Base-by-base conservation (phyloP, 2,888 invertebrate species). In the Exocentrus adspersus region DNA sequence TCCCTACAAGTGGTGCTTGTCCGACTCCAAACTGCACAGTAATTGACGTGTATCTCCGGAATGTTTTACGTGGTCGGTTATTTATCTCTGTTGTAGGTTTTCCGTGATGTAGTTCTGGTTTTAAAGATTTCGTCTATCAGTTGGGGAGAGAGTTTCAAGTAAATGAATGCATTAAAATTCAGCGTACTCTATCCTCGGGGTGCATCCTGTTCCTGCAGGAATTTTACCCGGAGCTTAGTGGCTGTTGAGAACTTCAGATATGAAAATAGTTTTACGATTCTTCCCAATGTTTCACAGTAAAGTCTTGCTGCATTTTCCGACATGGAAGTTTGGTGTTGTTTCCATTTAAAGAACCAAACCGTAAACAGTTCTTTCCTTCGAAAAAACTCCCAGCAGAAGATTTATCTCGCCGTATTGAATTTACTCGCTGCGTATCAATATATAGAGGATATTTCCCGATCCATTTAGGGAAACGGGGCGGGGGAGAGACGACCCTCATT, bases 21-120 rank as follows among this genome's bases (percentile, higher is more conserved):
- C n/a, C 28, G 42, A 56, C 28, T 45, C 30, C 17, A 14, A 30
- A 24, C 10, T 19, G 24, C n/a, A 28, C 6, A n/a, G n/a, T 46
- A 43, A 43, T 54, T 54, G 54, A 21, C 42, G 53, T 28, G 19
- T 54, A 43, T 28, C 53, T 19, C 5, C 43, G 12, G 43, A 43
- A 28, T 28, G 28, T 28, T 6, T 6, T 28, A 28, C 28, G 7
- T 28, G 28, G 28, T 28, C n/a, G n/a, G n/a, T n/a, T n/a, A n/a
- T n/a, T n/a, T n/a, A n/a, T n/a, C n/a, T n/a, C n/a, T n/a, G n/a
- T n/a, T n/a, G n/a, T n/a, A n/a, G n/a, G n/a, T n/a, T n/a, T n/a
- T n/a, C n/a, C n/a, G n/a, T n/a, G n/a, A n/a, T n/a, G n/a, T n/a
- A n/a, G n/a, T n/a, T n/a, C n/a, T n/a, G n/a, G n/a, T n/a, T n/a